Base-by-base conservation (phyloP, 2,888 invertebrate species). In the Globia sparganii region DNA sequence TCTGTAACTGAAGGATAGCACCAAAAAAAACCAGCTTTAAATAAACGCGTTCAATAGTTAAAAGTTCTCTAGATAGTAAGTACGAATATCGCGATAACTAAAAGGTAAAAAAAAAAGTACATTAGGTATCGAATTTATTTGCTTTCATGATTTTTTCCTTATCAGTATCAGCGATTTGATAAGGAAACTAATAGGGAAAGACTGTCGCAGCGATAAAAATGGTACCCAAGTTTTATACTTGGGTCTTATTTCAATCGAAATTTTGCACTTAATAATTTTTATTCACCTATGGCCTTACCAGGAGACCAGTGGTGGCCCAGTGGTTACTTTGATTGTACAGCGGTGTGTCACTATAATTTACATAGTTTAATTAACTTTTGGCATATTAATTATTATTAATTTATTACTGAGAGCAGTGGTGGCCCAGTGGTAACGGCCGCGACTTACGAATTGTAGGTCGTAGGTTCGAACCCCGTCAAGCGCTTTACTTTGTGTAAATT, bases 91-190 rank as follows among this genome's bases (percentile, higher is more conserved):
- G 8, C 5, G 15, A 64, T 56, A 28, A 40, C 18, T 58, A 34
- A 25, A 18, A 64, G 13, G 62, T 43, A 13, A 31, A 43, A 70
- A 43, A 40, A 53, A 43, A 71, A 21, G 25, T 43, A 34, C 25
- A 40, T 49, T 65, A 43, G 6, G 21, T 49, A 34, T 31, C 15
- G 3, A 58, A n/a, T 79, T 18, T 65, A 80, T 80, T 43, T 58
- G 72, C 31, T 58, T 43, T 43, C 18, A 5, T 37, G 18, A 15
- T 46, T 28, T 9, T 43, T 49, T 34, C 6, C 28, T 28, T 72
- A 79, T 79, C 58, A 43, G 21, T 64, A 37, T 28, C 37, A 78
- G 46, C 25, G n/a, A 31, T 40, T 58, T 78, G 77, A 70, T 79
- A 78, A 64, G 49, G 4, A 28, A 43, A 61, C 53, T 28, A 61